Base-by-base conservation (phyloP, 2,888 invertebrate species). In the Acanthoscelides obtectus region DNA sequence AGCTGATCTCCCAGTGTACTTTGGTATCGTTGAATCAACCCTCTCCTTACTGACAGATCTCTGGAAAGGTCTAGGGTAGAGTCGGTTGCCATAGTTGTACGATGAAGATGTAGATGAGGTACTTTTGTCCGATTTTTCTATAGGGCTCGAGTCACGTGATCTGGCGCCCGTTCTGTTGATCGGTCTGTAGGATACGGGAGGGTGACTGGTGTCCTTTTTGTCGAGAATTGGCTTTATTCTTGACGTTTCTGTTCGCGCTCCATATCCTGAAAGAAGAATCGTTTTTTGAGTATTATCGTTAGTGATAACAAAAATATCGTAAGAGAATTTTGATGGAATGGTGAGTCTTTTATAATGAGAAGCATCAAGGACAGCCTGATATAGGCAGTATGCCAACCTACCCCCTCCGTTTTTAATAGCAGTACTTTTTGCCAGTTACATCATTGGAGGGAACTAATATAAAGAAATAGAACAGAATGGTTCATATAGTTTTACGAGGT, bases 141-240 rank as follows among this genome's bases (percentile, higher is more conserved):
- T 82, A 73, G 90, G 88, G 80, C 89, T 90, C 19, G 88, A 86
- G 80, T 91, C 91, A 76, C 89, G 86, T 68, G 87, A 87, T 75
- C 83, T 81, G 71, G 84, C 82, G 4, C 81, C 78, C 22, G 82
- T 80, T 73, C 81, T 77, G 12, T 78, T 73, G 45, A 85, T 64
- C 68, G 84, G 77, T 79, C 88, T 86, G 79, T 90, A 90, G 0
- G 87, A 84, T 0, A 86, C 82, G 20, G 86, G 85, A 22, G 87
- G 85, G 80, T 87, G 86, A 71, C 75, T 81, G 20, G 83, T 81
- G 21, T 86, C 86, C 76, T 85, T 86, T 75, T 83, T 87, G 70
- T 86, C 81, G 70, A 80, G 22, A 22, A 77, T 20, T 5, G 81
- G 76, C 75, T 82, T 82, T 21, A 78, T 74, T 69, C 79, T 76